phyloP scores from a whole-genome alignment of 2,888 invertebrate species.

The Caradrina clavipalpis region DNA sequence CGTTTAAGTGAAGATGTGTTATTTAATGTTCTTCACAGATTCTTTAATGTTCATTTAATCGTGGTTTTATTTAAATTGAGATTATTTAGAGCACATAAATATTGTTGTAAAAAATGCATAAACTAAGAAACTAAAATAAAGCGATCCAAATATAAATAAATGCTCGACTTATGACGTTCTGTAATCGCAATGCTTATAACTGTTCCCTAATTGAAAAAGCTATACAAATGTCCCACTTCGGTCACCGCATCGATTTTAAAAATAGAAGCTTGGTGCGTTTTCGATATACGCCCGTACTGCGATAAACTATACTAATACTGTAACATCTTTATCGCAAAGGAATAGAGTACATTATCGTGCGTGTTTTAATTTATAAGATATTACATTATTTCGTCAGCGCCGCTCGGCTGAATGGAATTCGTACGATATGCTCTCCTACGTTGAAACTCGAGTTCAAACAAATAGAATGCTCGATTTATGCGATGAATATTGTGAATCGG shows the following conservation, averaged over 20 bases:
- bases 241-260: constrained; percentile 90
- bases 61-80: constrained; percentile 1
- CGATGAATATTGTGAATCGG: constrained; percentile 77
- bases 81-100: constrained; percentile 2
- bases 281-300: constrained; percentile 79
- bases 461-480: constrained; percentile 84
- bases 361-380: constrained; percentile 61
- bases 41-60: constrained; percentile 15
- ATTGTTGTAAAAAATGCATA: background rate
- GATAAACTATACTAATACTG: constrained; percentile 72
- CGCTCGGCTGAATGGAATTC: constrained; percentile 82
- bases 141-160: constrained; percentile 19
- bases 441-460: constrained; percentile 85
- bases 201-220: constrained; percentile 84
- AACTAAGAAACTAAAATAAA: constrained; percentile 17
- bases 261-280: constrained; percentile 89
- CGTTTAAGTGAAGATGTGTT: constrained; percentile 25
- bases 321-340: constrained; percentile 63
- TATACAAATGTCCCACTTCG: constrained; percentile 87
- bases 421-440: constrained; percentile 84
- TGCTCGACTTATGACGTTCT: constrained; percentile 40
- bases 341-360: constrained; percentile 72
- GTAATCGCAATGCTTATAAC: constrained; percentile 67
- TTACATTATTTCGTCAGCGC: constrained; percentile 69
- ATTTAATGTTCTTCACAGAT: constrained; percentile 13